phyloP scores from a whole-genome alignment of 2,113 vertebrate genomes.

The Protobothrops flavoviridis region DNA sequence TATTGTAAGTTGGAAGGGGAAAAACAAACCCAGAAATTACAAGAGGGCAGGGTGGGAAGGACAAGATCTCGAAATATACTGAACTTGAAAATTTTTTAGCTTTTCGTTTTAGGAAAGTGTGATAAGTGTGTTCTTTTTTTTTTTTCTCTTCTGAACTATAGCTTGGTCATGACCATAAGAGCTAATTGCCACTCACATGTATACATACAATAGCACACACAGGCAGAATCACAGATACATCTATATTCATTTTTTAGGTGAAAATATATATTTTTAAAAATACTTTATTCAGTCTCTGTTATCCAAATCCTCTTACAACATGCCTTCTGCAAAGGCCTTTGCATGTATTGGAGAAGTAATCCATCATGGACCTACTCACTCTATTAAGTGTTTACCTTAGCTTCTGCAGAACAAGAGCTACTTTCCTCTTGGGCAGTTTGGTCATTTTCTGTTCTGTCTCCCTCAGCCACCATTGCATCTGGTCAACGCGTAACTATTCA shows the following conservation, averaged over 20 bases:
- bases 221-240: slow-evolving; percentile 65
- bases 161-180: slow-evolving; percentile 72
- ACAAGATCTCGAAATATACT: slow-evolving; percentile 67
- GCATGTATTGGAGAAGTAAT: background rate
- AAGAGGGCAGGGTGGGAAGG: slow-evolving; percentile 65
- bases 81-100: slow-evolving; percentile 73
- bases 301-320: slow-evolving; percentile 28
- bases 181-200: slow-evolving; percentile 70
- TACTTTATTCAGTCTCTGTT: slow-evolving; percentile 34
- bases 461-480: background rate
- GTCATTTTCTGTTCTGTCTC: background rate
- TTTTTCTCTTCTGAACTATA: slow-evolving; percentile 74
- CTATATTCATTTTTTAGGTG: slow-evolving; percentile 55
- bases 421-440: background rate
- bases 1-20: slow-evolving; percentile 71
- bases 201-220: slow-evolving; percentile 63
- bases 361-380: background rate
- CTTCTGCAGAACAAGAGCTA: background rate
- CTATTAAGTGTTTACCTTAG: background rate
- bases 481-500: background rate
- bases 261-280: slow-evolving; percentile 16
- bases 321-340: background rate
- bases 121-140: slow-evolving; percentile 63
- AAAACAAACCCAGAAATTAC: slow-evolving; percentile 63
- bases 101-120: slow-evolving; percentile 79